Base-by-base conservation (phyloP, 2,797 vertebrate genomes). In the Enteromius thamalakanensis region DNA sequence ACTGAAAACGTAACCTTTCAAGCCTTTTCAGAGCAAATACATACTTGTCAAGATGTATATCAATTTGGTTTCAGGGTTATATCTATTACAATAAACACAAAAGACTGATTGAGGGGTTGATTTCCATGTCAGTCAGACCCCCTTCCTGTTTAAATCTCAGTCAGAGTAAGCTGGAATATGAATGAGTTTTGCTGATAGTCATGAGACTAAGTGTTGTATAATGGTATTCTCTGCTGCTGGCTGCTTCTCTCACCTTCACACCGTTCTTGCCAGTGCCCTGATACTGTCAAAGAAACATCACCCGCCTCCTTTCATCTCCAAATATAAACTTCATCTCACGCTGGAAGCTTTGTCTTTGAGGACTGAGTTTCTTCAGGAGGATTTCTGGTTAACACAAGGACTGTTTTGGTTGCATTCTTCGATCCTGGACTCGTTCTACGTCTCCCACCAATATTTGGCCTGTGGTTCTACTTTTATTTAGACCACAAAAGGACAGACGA, bases 321-420 rank as follows among this genome's bases (percentile, higher is more conserved):
- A 9, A 67, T 55, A 75, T 21, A 74, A 40, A 76, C 70, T 74
- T 26, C 0, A 17, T 17, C 60, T 49, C 29, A 1, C 3, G 3
- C 51, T 65, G 47, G 45, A 75, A 53, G 58, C 34, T 76, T 53
- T 42, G 23, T 64, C 17, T 29, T 68, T 68, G 17, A 53, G 21
- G 14, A 29, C 17, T 21, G 47, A 47, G 76, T 49, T 42, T 34
- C 21, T 76, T 69, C 34, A 14, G 45, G 79, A 23, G 60, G 62
- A 80, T 70, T 87, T 82, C 82, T 85, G 64, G 60, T 67, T 45
- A 75, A 65, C 69, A 86, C 78, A 74, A 58, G 9, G 34, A 55
- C n/a, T 75, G 75, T 76, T 40, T 72, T 21, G 42, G 9, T 76
- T 76, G 55, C 53, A 45, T 26, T 45, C 34, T 51, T 53, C 15